Evolutionary conservation across 2,888 invertebrate species (phyloP).

Genomic region (Nowickia ferox): DNA sequence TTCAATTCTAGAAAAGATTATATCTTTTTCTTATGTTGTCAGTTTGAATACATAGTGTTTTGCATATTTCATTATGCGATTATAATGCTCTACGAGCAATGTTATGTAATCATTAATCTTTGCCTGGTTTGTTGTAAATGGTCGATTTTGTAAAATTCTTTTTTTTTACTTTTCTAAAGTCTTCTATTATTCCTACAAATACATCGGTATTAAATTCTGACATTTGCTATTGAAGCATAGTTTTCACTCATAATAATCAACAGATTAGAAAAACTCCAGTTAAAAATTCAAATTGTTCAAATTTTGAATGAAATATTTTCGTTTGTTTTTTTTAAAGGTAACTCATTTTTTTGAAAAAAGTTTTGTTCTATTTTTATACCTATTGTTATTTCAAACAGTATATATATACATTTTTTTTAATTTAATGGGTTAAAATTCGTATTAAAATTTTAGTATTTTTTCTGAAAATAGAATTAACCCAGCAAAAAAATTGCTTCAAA

Average conservation of each 20-base stretch:
- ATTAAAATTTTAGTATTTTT: too few relatives aligned
- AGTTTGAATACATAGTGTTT: background rate
- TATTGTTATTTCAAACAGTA: too few relatives aligned
- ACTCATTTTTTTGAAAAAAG: too few relatives aligned
- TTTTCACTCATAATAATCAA: background rate
- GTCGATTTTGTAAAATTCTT: background rate
- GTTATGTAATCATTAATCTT: conserved; percentile 11
- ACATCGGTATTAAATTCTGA: conserved; percentile 7
- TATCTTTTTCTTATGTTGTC: conserved; percentile 1
- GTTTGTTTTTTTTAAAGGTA: too few relatives aligned
- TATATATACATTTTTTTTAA: too few relatives aligned
- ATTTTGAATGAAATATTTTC: too few relatives aligned
- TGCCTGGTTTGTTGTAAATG: background rate
- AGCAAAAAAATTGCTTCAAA: too few relatives aligned
- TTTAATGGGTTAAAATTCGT: too few relatives aligned
- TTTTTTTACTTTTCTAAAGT: conserved; percentile 1
- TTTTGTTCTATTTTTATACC: too few relatives aligned
- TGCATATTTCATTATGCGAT: background rate
- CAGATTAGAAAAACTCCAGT: too few relatives aligned
- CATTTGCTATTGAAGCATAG: conserved; percentile 7
- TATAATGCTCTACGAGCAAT: background rate
- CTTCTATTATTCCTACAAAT: background rate
- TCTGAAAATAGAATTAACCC: too few relatives aligned
- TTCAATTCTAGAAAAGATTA: conserved; percentile 5
- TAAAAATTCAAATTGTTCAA: too few relatives aligned